These are phyloP conservation scores for Decapterus maruadsi DNA, from an alignment of 2,797 vertebrate species.

Conservation along the genomic window DNA sequence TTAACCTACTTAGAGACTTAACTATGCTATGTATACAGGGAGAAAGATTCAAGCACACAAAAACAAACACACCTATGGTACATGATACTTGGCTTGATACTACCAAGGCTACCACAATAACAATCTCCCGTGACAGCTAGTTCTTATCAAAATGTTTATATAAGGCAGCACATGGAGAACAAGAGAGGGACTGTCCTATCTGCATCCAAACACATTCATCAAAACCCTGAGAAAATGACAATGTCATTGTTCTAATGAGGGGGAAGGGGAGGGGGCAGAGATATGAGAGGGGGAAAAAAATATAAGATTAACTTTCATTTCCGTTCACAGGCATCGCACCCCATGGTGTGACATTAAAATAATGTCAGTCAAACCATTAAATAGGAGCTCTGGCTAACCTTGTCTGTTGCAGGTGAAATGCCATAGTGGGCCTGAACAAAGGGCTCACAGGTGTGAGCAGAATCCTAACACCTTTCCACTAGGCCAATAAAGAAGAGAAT, in stretches of 20 bases:
- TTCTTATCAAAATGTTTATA: slow-evolving; percentile 41
- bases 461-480: slow-evolving; percentile 81
- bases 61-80: slow-evolving; percentile 37
- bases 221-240: slow-evolving; percentile 52
- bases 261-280: slow-evolving; percentile 25
- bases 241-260: slow-evolving; percentile 51
- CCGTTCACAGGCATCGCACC: slow-evolving; percentile 64
- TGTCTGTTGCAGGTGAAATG: slow-evolving; percentile 80
- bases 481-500: slow-evolving; percentile 77
- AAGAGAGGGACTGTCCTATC: slow-evolving; percentile 10
- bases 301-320: slow-evolving; percentile 77
- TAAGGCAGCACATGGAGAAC: slow-evolving; percentile 15
- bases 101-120: slow-evolving; percentile 12
- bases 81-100: slow-evolving; percentile 30
- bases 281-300: slow-evolving; percentile 24
- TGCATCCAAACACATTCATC: slow-evolving; percentile 47
- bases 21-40: slow-evolving; percentile 18
- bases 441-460: slow-evolving; percentile 82
- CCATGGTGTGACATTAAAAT: slow-evolving; percentile 76
- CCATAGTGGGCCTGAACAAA: slow-evolving; percentile 78
- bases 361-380: slow-evolving; percentile 82
- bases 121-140: neutral
- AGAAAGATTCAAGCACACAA: slow-evolving; percentile 3
- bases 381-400: slow-evolving; percentile 70
- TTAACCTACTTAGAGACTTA: slow-evolving; percentile 49